Base-by-base conservation (phyloP, 2,113 vertebrate genomes). In the Ondatra zibethicus region DNA sequence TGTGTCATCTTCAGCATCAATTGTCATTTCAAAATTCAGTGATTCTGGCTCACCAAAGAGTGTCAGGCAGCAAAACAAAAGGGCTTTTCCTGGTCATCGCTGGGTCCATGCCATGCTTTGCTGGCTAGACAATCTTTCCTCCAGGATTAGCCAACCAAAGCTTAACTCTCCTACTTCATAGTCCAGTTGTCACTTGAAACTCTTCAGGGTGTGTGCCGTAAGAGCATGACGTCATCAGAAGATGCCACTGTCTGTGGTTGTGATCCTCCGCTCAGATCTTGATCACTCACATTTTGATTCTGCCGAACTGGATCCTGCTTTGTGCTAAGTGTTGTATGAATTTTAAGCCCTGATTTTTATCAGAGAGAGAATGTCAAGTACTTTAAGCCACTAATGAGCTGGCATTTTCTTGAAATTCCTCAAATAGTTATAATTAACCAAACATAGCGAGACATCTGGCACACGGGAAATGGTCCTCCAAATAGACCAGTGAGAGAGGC, bases 341-440 rank as follows among this genome's bases (percentile, higher is more conserved):
- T 76, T 89, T 65, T 7, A 88, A 97, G 63, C 19, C 33, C 63
- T 29, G 61, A 36, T 65, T 86, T 91, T 94, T 87, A 85, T 96
- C 92, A 31, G 66, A 47, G 70, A 91, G 88, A 92, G 86, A 93
- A 96, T 95, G 89, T 89, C 81, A 80, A 84, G 93, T 52, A 1
- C 72, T 80, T 36, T 42, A 29, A 47, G 78, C 77, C 93, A 45
- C 5, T 42, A n/a, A 85, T 70, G 77, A 75, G 84, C 47, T 42
- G 65, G 55, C 21, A 23, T 96, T 96, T 90, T 89, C 80, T 89
- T 85, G 58, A 70, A 92, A 96, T 87, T 75, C 92, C 70, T 96
- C 77, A 92, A 97, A 97, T 95, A 98, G 97, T 97, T 98, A 97
- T 96, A 93, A 90, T 96, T 92, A 97, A 97, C 96, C 97, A 88